phyloP scores from a whole-genome alignment of 2,113 vertebrate species.

The Solea solea region DNA sequence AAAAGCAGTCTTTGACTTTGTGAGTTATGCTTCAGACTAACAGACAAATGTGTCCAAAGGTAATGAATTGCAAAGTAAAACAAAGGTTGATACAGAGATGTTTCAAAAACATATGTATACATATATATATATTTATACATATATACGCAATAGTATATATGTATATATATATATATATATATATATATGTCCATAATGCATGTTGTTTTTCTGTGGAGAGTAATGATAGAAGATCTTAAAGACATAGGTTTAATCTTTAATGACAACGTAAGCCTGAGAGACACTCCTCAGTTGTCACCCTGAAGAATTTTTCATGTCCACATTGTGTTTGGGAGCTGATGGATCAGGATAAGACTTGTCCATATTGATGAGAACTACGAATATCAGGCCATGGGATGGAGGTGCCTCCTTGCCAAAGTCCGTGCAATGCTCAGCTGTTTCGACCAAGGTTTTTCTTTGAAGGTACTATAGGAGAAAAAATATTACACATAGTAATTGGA shows the following conservation, averaged over 20 bases:
- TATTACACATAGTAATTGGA: not conserved
- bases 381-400: slow-evolving; percentile 31
- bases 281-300: slow-evolving; percentile 29
- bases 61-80: too few species aligned
- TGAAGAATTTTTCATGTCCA: slow-evolving; percentile 12
- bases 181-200: not conserved
- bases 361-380: not conserved
- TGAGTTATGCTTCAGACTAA: too few species aligned
- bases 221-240: not conserved
- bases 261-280: slow-evolving; percentile 10
- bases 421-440: slow-evolving; percentile 80
- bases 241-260: not conserved
- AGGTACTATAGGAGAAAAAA: slow-evolving; percentile 65
- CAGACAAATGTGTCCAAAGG: too few species aligned
- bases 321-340: not conserved
- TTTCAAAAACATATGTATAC: too few species aligned
- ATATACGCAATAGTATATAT: too few species aligned
- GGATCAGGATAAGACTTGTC: not conserved
- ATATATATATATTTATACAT: too few species aligned
- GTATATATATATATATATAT: not conserved
- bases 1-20: too few species aligned
- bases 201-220: not conserved
- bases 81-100: too few species aligned
- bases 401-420: slow-evolving; percentile 75
- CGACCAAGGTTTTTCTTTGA: slow-evolving; percentile 83